Conservation (phyloP, 2,888 invertebrate genomes). For the Pristionchus maxplancki region DNA sequence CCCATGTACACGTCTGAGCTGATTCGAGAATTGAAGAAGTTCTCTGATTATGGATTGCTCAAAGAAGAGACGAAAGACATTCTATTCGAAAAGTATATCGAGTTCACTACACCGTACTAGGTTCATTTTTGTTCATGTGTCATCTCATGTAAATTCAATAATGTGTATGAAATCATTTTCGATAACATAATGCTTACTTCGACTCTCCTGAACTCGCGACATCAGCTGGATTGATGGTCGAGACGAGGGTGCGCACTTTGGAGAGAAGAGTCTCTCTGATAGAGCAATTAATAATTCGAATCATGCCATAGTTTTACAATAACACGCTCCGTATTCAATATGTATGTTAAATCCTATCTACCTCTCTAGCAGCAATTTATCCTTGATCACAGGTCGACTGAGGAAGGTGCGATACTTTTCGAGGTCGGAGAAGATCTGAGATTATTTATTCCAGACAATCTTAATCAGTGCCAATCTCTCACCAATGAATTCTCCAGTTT, state of each 20-base stretch:
- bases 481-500: conserved; percentile 80
- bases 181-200: background rate
- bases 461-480: background rate
- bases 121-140: background rate
- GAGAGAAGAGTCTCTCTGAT: conserved; percentile 60
- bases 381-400: conserved; percentile 82
- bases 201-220: conserved; percentile 17
- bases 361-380: conserved; percentile 80
- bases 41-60: background rate
- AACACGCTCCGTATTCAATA: background rate
- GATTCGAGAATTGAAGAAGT: background rate
- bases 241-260: conserved; percentile 57
- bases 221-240: conserved; percentile 54
- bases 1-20: background rate
- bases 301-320: background rate
- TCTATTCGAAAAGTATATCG: background rate
- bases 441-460: background rate
- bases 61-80: background rate
- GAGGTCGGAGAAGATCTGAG: conserved; percentile 89
- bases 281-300: background rate
- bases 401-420: conserved; percentile 91
- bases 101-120: background rate
- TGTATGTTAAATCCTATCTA: too few relatives aligned
- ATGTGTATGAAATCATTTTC: background rate
- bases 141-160: too few relatives aligned